Evolutionary conservation across 53 echinoderm and acorn worm species (phyloP).

Genomic region (Arbacia lixula): DNA sequence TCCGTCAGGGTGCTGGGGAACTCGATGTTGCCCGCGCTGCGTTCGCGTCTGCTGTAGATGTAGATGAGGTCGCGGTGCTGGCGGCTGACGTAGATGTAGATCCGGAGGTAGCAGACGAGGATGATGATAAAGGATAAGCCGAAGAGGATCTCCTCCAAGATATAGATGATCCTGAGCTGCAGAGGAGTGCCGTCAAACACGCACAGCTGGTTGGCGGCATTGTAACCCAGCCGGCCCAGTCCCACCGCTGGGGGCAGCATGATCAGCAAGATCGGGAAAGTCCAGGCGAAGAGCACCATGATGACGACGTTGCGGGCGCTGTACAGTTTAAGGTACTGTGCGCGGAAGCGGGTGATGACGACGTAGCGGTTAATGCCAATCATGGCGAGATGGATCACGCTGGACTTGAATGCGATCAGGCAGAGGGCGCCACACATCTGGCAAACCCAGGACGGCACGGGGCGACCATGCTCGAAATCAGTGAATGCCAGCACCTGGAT

Average conservation of each 20-base stretch:
- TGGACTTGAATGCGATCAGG: constrained; percentile 39
- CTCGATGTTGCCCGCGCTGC: neutral
- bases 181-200: constrained; percentile 34
- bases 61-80: constrained; percentile 4
- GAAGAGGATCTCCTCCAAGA: constrained; percentile 37
- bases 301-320: constrained; percentile 49
- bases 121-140: constrained; percentile 22
- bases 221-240: constrained; percentile 48
- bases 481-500: constrained; percentile 56
- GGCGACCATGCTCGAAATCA: constrained; percentile 31
- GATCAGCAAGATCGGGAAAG: constrained; percentile 49
- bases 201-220: constrained; percentile 29
- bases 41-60: constrained; percentile 22
- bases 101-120: constrained; percentile 9
- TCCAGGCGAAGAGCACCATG: constrained; percentile 65
- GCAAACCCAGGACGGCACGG: constrained; percentile 57
- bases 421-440: constrained; percentile 42
- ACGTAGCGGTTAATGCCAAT: constrained; percentile 65
- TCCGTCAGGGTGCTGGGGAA: neutral
- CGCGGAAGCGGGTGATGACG: constrained; percentile 50
- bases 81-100: constrained; percentile 13
- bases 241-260: constrained; percentile 44
- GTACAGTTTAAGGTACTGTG: constrained; percentile 52
- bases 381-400: constrained; percentile 54
- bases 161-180: constrained; percentile 19